Evolutionary conservation across 2,797 vertebrate species (phyloP).

Genomic region (Poeciliopsis turneri): DNA sequence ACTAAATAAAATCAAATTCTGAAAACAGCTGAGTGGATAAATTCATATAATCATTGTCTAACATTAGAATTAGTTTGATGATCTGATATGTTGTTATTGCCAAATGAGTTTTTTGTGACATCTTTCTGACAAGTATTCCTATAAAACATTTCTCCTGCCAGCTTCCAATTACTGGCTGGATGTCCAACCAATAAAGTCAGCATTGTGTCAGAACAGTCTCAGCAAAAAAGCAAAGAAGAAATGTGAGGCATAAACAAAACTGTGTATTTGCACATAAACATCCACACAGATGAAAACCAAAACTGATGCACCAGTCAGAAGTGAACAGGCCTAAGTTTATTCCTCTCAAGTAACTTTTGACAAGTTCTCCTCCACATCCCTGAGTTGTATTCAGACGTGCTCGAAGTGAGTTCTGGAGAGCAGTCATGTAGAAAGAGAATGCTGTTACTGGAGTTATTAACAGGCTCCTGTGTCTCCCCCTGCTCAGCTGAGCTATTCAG

Average conservation of each 20-base stretch:
- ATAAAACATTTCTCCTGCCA: not conserved
- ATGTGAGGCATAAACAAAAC: not conserved
- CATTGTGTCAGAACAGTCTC: not conserved
- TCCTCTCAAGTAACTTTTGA: conserved; percentile 67
- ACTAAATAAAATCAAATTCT: not conserved
- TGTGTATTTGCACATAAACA: not conserved
- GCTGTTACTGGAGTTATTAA: conserved; percentile 80
- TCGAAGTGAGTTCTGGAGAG: conserved; percentile 64
- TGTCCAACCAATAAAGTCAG: not conserved
- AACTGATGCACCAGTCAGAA: conserved; percentile 28
- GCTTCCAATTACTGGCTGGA: not conserved
- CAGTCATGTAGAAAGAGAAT: conserved; percentile 80
- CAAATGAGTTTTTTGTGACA: not conserved
- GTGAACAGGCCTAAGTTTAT: conserved; percentile 57
- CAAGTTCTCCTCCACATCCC: conserved; percentile 66
- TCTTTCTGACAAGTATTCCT: not conserved
- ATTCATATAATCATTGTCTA: not conserved
- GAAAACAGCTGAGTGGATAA: not conserved
- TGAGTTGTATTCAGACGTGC: conserved; percentile 68
- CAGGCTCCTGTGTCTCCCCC: conserved; percentile 78
- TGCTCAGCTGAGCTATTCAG: conserved; percentile 81
- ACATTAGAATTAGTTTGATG: not conserved
- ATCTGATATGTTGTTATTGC: not conserved
- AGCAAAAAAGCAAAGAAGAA: not conserved
- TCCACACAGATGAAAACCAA: not conserved